Percentiles rank a stretch among this genome's conserved stretches.
phyloP scores from a whole-genome alignment of 2,888 invertebrate genomes.

The Tachina fera region DNA sequence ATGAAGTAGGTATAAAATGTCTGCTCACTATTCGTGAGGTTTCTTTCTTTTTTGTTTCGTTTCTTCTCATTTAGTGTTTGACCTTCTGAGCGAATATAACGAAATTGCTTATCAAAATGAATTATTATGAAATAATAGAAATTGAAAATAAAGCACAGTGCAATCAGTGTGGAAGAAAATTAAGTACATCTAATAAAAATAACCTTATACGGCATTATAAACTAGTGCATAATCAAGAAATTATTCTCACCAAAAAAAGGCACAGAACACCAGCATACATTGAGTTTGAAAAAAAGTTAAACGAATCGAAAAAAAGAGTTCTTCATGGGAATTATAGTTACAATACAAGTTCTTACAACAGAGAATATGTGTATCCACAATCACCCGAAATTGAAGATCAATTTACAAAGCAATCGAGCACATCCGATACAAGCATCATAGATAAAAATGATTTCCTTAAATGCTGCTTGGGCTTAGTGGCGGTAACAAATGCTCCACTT shows the following conservation, averaged over 20 bases:
- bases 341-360: too few species aligned
- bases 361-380: too few species aligned
- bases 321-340: too few species aligned
- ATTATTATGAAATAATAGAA: background rate
- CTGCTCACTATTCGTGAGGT: background rate
- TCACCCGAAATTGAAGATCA: too few species aligned
- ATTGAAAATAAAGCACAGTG: conserved; percentile 6
- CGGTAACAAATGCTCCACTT: conserved; percentile 67
- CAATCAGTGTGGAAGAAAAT: background rate
- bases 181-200: background rate
- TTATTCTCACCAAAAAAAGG: background rate
- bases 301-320: background rate
- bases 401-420: background rate
- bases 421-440: conserved; percentile 6
- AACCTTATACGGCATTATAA: conserved; percentile 13
- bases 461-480: conserved; percentile 69
- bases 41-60: background rate
- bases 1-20: background rate
- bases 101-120: background rate
- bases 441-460: conserved; percentile 69
- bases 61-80: too few species aligned
- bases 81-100: too few species aligned
- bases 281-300: too few species aligned
- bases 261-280: too few species aligned
- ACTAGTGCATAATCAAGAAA: background rate